phyloP scores from a whole-genome alignment of 64 coral and sea anemone genomes.

The Montipora sp. region DNA sequence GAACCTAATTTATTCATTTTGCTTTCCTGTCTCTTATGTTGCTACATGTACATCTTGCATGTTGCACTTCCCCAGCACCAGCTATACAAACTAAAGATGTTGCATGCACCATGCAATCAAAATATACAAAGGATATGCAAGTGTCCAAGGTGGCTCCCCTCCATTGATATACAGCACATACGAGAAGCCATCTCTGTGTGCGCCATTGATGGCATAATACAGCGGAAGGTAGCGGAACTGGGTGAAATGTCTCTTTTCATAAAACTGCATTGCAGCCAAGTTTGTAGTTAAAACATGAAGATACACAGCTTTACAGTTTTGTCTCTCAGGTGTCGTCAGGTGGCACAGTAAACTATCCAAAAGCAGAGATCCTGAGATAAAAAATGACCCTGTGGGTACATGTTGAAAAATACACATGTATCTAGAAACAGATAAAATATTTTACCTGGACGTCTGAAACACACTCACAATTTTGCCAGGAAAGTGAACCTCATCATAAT shows the following conservation, averaged over 20 bases:
- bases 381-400: background rate
- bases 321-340: constrained; percentile 89
- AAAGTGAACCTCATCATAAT: too few relatives aligned
- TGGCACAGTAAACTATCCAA: constrained; percentile 87
- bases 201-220: constrained; percentile 97
- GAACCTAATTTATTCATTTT: too few relatives aligned
- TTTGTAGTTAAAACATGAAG: constrained; percentile 97
- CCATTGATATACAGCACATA: constrained; percentile 99
- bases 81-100: too few relatives aligned
- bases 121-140: constrained; percentile 89
- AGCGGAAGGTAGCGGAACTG: constrained; percentile 88
- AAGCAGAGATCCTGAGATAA: constrained; percentile 79
- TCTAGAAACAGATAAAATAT: too few relatives aligned
- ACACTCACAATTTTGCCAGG: too few relatives aligned
- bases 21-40: too few relatives aligned
- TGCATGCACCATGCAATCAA: too few relatives aligned
- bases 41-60: too few relatives aligned
- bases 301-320: constrained; percentile 94
- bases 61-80: too few relatives aligned
- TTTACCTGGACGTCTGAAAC: too few relatives aligned
- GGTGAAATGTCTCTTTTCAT: constrained; percentile 83
- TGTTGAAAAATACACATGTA: too few relatives aligned
- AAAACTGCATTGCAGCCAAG: constrained; percentile 89
- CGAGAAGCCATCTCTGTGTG: constrained; percentile 86
- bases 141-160: constrained; percentile 94